Evolutionary conservation across 1,140 invertebrate genomes (phyloP).

Genomic region (Zaprionus nigranus): DNA sequence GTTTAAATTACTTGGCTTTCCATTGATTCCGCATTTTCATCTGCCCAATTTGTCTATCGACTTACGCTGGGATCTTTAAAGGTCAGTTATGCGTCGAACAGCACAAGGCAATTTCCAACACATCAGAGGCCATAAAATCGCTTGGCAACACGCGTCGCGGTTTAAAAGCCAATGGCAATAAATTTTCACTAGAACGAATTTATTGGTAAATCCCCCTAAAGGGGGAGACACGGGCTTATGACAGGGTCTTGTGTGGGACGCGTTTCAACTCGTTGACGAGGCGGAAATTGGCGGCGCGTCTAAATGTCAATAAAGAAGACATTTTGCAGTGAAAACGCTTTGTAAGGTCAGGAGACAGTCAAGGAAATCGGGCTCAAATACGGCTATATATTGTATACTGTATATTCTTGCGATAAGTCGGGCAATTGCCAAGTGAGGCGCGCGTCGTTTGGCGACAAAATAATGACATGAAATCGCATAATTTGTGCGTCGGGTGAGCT

Average conservation of each 20-base stretch:
- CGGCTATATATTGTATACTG: background rate
- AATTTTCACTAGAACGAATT: slow-evolving; percentile 82
- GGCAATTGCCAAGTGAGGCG: slow-evolving; percentile 63
- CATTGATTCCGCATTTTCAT: slow-evolving; percentile 23
- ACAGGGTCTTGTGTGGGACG: slow-evolving; percentile 35
- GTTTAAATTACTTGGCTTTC: slow-evolving; percentile 5
- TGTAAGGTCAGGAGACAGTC: slow-evolving; percentile 26
- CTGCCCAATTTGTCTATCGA: slow-evolving; percentile 46
- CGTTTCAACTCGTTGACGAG: slow-evolving; percentile 66
- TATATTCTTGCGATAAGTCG: slow-evolving; percentile 13
- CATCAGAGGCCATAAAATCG: slow-evolving; percentile 61
- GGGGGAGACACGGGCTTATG: slow-evolving; percentile 58
- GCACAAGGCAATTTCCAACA: slow-evolving; percentile 64
- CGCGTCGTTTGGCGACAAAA: slow-evolving; percentile 74
- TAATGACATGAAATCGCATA: slow-evolving; percentile 81
- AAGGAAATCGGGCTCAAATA: slow-evolving; percentile 24
- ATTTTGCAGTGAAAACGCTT: slow-evolving; percentile 54
- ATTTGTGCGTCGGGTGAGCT: slow-evolving; percentile 49
- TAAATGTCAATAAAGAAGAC: slow-evolving; percentile 81
- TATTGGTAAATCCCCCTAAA: slow-evolving; percentile 68
- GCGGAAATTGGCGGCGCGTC: slow-evolving; percentile 68
- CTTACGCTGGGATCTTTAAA: slow-evolving; percentile 44
- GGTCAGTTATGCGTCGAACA: slow-evolving; percentile 55
- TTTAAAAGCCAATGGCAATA: slow-evolving; percentile 80
- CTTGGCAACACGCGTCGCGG: slow-evolving; percentile 70